Evolutionary conservation across 1,140 invertebrate genomes (phyloP).

Genomic region (Parasteatoda tepidariorum): DNA sequence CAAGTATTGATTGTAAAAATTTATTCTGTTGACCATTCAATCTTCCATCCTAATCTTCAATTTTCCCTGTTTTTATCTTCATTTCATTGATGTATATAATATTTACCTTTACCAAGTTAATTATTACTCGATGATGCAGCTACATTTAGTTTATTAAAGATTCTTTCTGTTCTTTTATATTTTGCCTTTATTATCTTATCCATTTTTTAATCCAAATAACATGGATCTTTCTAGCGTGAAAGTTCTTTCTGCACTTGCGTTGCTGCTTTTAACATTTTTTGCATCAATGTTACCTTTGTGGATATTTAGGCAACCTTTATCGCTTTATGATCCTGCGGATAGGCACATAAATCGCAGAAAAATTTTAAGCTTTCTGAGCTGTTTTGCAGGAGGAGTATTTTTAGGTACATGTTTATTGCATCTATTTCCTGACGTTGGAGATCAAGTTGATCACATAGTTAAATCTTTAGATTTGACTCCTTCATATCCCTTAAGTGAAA

Average conservation of each 20-base stretch:
- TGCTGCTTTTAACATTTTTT: conserved; percentile 67
- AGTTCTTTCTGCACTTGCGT: conserved; percentile 65
- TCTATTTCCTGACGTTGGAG: conserved; percentile 84
- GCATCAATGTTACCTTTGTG: conserved; percentile 68
- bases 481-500: conserved; percentile 73
- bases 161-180: too few species aligned
- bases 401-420: conserved; percentile 84
- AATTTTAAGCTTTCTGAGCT: conserved; percentile 69
- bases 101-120: too few species aligned
- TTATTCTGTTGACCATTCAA: too few species aligned
- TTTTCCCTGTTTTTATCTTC: too few species aligned
- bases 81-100: too few species aligned
- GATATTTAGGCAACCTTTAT: conserved; percentile 45
- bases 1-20: too few species aligned
- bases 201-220: too few species aligned
- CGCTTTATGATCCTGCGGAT: neutral
- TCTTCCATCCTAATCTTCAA: too few species aligned
- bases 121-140: too few species aligned
- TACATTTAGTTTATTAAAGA: too few species aligned
- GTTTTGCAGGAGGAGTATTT: conserved; percentile 86
- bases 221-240: conserved; percentile 66
- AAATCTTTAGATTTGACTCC: conserved; percentile 64
- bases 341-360: neutral
- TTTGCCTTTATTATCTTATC: too few species aligned
- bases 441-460: conserved; percentile 65